A percentile compares a stretch with the other conserved stretches of the same genome.
These are phyloP conservation scores for Dryadula phaetusa DNA, from an alignment of 2,888 invertebrate genomes.

Conservation along the genomic window DNA sequence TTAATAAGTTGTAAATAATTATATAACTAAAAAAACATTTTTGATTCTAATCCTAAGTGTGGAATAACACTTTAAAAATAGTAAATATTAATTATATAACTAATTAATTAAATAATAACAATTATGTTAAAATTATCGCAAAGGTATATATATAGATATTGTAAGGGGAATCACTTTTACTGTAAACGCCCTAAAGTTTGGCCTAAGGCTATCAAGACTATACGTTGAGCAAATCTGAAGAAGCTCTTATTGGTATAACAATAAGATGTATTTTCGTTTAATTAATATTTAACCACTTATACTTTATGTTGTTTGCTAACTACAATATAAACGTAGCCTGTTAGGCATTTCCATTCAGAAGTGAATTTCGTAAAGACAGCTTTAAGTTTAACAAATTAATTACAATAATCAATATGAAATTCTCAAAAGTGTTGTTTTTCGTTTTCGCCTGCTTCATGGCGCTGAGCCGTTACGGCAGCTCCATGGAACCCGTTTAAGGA, in stretches of 20 bases:
- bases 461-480: slow-evolving; percentile 52
- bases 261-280: slow-evolving; percentile 1
- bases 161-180: slow-evolving; percentile 32
- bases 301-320: not conserved
- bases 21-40: too few relatives aligned
- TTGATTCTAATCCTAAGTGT: too few relatives aligned
- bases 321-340: not conserved
- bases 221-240: not conserved
- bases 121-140: not conserved
- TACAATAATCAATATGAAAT: slow-evolving; percentile 55
- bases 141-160: too few relatives aligned
- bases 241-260: not conserved
- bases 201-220: not conserved
- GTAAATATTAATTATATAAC: too few relatives aligned
- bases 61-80: too few relatives aligned
- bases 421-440: slow-evolving; percentile 56
- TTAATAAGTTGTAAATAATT: not conserved
- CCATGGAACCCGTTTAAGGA: slow-evolving; percentile 64
- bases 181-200: slow-evolving; percentile 24
- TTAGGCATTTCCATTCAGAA: not conserved
- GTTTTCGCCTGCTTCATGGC: slow-evolving; percentile 57
- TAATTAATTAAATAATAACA: not conserved
- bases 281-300: not conserved
- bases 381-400: not conserved
- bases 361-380: not conserved